A percentile compares a stretch with the other conserved stretches of the same genome.
Conservation (phyloP, 2,797 vertebrate genomes). For the Syngnathus rostellatus region DNA sequence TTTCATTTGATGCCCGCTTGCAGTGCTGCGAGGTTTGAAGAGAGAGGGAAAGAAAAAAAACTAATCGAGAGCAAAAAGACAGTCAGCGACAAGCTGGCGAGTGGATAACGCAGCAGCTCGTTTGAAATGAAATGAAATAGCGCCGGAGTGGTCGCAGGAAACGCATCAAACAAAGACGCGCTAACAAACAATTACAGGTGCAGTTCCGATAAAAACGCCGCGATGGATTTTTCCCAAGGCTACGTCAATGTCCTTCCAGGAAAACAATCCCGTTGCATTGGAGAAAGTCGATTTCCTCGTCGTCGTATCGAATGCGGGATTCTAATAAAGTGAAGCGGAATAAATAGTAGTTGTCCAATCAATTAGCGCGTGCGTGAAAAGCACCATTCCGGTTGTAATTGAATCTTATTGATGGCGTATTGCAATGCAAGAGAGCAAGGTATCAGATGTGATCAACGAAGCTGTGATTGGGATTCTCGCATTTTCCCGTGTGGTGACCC, state of each 20-base stretch:
- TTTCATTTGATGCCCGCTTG: not conserved
- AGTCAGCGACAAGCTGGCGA: not conserved
- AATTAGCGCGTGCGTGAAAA: not conserved
- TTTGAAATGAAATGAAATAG: not conserved
- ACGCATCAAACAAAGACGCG: not conserved
- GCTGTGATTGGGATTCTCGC: not conserved
- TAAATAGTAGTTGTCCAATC: not conserved
- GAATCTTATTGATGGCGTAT: not conserved
- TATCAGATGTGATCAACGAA: not conserved
- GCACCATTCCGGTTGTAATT: not conserved
- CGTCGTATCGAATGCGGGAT: not conserved
- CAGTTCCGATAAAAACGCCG: not conserved
- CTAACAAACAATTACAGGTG: not conserved
- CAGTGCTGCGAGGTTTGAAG: not conserved
- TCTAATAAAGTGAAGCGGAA: not conserved
- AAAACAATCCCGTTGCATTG: not conserved
- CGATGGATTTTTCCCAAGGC: not conserved
- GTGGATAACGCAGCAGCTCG: not conserved
- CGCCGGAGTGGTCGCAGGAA: not conserved
- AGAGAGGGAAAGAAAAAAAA: not conserved
- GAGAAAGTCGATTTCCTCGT: not conserved
- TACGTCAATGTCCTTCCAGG: not conserved
- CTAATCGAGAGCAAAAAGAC: not conserved
- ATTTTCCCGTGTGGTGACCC: conserved; percentile 9
- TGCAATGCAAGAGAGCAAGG: not conserved